Evolutionary conservation across 2,888 invertebrate genomes (phyloP).

Genomic region (Cataglyphis albicans): DNA sequence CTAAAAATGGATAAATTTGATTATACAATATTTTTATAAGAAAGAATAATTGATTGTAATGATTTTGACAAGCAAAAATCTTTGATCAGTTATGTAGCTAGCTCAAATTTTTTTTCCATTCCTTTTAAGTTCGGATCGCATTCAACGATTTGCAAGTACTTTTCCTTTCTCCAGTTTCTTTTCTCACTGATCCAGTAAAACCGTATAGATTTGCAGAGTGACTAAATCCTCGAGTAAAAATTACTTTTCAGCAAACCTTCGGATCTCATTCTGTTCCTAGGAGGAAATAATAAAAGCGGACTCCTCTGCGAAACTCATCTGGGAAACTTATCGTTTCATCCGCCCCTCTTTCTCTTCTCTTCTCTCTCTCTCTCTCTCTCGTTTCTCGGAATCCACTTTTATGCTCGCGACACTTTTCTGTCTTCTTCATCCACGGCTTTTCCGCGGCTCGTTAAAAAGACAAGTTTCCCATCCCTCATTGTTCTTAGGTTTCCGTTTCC

Average conservation of each 20-base stretch:
- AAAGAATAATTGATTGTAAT: not conserved
- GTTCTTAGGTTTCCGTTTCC: conserved; percentile 26
- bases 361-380: too few species aligned
- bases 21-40: not conserved
- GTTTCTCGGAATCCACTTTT: conserved; percentile 55
- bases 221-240: conserved; percentile 40
- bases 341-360: not conserved
- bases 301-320: conserved; percentile 24
- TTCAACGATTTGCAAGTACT: conserved; percentile 6
- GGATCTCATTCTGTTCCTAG: conserved; percentile 19
- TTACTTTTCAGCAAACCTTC: conserved; percentile 39
- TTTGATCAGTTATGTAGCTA: not conserved
- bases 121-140: not conserved
- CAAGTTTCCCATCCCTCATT: conserved; percentile 1
- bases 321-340: conserved; percentile 42
- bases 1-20: not conserved
- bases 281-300: conserved; percentile 42
- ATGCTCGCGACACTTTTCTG: conserved; percentile 58
- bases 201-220: not conserved
- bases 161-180: not conserved
- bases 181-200: conserved; percentile 18
- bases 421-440: conserved; percentile 59
- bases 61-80: not conserved
- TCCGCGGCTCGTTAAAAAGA: conserved; percentile 61
- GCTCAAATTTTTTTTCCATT: not conserved